Percentiles rank a stretch among this genome's conserved stretches.
Evolutionary conservation across 53 echinoderm and acorn worm species (phyloP).

Genomic region (Hippasteria phrygiana): DNA sequence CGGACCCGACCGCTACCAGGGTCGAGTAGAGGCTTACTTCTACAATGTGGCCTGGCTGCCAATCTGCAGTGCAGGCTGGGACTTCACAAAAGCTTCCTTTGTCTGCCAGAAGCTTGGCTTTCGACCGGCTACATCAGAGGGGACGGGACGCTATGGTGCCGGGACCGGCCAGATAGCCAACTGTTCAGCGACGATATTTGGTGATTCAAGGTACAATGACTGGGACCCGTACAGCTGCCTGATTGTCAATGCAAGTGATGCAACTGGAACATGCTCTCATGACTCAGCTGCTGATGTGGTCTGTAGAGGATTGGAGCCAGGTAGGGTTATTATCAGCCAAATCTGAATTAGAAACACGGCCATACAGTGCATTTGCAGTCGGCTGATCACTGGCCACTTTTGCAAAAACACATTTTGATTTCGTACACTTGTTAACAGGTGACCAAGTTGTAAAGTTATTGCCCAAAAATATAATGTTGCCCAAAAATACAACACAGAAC

Average conservation of each 20-base stretch:
- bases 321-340: neutral
- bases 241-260: neutral
- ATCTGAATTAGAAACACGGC: no score
- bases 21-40: constrained; percentile 17
- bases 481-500: no score
- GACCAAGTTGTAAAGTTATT: no score
- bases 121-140: constrained; percentile 21
- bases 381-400: no score
- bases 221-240: neutral
- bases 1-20: constrained; percentile 12
- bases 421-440: no score
- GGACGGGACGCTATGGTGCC: neutral
- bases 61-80: constrained; percentile 12
- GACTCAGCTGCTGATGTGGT: neutral
- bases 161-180: constrained; percentile 3
- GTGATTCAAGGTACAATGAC: neutral
- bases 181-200: neutral
- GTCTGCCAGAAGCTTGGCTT: constrained; percentile 34
- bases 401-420: neutral
- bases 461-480: neutral
- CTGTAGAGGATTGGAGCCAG: constrained; percentile 34
- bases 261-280: constrained; percentile 7
- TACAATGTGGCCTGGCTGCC: constrained; percentile 13
- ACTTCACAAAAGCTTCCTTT: neutral
- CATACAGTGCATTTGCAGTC: neutral